These are phyloP conservation scores for Serilophus lunatus DNA, from an alignment of 2,113 vertebrate genomes.

Conservation along the genomic window DNA sequence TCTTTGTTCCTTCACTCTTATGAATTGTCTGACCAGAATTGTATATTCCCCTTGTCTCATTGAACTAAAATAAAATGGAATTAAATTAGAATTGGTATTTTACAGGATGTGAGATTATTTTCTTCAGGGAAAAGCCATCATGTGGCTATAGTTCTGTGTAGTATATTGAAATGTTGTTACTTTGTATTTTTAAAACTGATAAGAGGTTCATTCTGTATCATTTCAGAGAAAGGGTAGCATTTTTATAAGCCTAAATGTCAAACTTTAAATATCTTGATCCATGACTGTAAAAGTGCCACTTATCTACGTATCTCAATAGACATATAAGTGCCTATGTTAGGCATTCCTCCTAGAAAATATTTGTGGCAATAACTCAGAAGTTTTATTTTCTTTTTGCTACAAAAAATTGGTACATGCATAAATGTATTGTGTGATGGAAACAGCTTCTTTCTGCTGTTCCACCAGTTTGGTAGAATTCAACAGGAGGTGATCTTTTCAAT, in stretches of 20 bases:
- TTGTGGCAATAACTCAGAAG: not conserved
- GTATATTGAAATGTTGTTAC: not conserved
- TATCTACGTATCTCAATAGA: not conserved
- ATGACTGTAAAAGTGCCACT: not conserved
- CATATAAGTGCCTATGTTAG: not conserved
- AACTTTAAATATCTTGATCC: not conserved
- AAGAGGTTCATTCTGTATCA: not conserved
- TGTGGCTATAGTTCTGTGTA: not conserved
- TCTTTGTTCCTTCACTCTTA: not conserved
- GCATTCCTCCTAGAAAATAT: not conserved
- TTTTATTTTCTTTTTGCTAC: not conserved
- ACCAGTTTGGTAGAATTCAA: not conserved
- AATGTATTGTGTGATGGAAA: not conserved
- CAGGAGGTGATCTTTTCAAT: not conserved
- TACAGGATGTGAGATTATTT: not conserved
- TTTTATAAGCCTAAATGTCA: not conserved
- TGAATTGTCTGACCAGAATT: not conserved
- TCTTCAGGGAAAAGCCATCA: not conserved
- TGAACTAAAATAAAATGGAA: not conserved
- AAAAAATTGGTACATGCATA: not conserved
- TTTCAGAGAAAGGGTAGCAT: not conserved
- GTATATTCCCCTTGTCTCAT: not conserved
- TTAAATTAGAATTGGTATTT: not conserved
- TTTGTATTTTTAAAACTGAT: not conserved
- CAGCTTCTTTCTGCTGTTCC: not conserved